Base-by-base conservation (phyloP, 1,140 invertebrate species). In the Drosophila littoralis region DNA sequence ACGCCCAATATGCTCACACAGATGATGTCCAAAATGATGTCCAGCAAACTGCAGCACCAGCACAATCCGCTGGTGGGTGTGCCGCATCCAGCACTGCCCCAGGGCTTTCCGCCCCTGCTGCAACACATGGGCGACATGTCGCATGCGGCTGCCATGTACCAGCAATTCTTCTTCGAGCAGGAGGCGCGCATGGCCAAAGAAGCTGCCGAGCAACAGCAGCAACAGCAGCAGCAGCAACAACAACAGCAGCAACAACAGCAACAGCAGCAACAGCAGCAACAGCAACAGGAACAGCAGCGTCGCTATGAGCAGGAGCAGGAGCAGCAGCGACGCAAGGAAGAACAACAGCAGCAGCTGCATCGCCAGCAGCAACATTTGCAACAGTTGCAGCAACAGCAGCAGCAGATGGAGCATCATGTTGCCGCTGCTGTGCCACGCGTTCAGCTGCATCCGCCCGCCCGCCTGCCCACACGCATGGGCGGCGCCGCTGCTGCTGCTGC, bases 141-240 rank as follows among this genome's bases (percentile, higher is more conserved):
- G 76, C 95, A 94, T 77, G 95, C 95, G 12, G 95, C 95, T 2
- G 95, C 95, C 40, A 96, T 96, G 95, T 96, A 96, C 85, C 95
- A 96, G 80, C 96, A 96, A 81, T 93, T 96, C 75, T 95, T 96
- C 75, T 93, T 96, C 92, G 96, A 96, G 92, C 96, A 95, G 85
- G 96, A 96, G 93, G 95, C 95, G 1, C 93, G 95, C 48, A 93
- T 96, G 93, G 95, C 94, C 12, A 96, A 95, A 93, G 96, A 95
- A 93, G 86, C 94, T 2, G 93, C 93, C 35, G 94, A 94, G 33
- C 94, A 94, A 9, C 94, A 94, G 43, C 93, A 93, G 76, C 92
- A 55, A 76, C 92, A 32, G 80, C 83, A 68, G 76, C 92, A 93
- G 33, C 91, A 92, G 33, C 92, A 93, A 38, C 91, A 93, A 15